Conservation (phyloP, 2,113 vertebrate genomes). For the Garra rufa region DNA sequence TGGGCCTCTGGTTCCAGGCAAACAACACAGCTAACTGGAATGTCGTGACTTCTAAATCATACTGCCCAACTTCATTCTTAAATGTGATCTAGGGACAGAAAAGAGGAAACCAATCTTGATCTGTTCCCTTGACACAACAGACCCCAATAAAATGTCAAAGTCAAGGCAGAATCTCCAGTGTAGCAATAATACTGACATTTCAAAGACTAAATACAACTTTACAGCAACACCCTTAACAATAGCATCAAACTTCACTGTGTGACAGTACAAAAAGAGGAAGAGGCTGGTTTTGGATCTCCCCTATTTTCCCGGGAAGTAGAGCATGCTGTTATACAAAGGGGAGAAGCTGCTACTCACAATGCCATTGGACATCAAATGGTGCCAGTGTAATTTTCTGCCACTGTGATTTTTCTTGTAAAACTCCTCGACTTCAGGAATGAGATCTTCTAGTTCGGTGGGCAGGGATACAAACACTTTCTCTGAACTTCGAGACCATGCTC, state of each 20-base stretch:
- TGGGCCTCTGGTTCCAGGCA: constrained; percentile 97
- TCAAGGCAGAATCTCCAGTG: neutral
- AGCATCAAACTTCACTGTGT: neutral
- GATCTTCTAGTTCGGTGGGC: constrained; percentile 95
- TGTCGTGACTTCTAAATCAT: constrained; percentile 96
- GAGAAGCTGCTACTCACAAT: constrained; percentile 83
- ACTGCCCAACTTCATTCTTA: constrained; percentile 96
- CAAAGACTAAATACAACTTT: neutral
- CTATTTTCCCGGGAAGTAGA: neutral
- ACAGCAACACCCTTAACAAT: neutral
- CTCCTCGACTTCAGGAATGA: constrained; percentile 98
- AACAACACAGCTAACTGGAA: constrained; percentile 96
- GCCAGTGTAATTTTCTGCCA: constrained; percentile 98
- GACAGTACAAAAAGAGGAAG: neutral
- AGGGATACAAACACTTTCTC: constrained; percentile 98
- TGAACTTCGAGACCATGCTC: constrained; percentile 97
- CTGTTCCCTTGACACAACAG: neutral
- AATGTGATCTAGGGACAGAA: constrained; percentile 86
- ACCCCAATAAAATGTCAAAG: neutral
- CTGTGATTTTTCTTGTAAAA: constrained; percentile 99
- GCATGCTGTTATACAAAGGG: neutral
- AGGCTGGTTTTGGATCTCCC: neutral
- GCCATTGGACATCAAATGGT: constrained; percentile 99
- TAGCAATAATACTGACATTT: neutral
- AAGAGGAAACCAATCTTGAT: neutral